Evolutionary conservation across 2,113 vertebrate species (phyloP).

Genomic region (Charina bottae): DNA sequence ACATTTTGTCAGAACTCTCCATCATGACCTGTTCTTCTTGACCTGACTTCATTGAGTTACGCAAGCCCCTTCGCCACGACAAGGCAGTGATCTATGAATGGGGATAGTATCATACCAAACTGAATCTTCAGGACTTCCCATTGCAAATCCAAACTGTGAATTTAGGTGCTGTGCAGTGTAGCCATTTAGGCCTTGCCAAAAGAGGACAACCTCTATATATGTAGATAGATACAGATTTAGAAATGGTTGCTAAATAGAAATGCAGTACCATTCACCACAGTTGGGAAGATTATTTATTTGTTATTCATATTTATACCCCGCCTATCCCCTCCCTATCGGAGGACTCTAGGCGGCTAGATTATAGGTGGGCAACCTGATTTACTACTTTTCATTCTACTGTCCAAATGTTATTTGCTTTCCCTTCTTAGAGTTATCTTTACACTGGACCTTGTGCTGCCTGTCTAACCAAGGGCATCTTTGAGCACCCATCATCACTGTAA

Average conservation of each 20-base stretch:
- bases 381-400: not conserved
- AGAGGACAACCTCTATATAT: not conserved
- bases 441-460: not conserved
- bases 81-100: no score
- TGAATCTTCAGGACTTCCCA: not conserved
- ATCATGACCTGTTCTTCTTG: no score
- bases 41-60: no score
- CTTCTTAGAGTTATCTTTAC: not conserved
- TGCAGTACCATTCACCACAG: not conserved
- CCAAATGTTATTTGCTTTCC: not conserved
- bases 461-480: not conserved
- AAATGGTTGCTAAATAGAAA: not conserved
- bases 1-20: no score
- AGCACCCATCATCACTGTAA: not conserved
- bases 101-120: not conserved
- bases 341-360: no score
- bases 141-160: not conserved
- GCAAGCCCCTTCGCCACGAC: no score
- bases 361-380: not conserved
- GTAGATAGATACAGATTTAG: not conserved
- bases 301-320: no score
- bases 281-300: not conserved
- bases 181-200: not conserved
- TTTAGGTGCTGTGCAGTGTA: not conserved
- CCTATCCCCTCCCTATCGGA: no score